A percentile compares a stretch with the other conserved stretches of the same genome.
Evolutionary conservation across 2,113 vertebrate species (phyloP).

Genomic region (Austrofundulus limnaeus): DNA sequence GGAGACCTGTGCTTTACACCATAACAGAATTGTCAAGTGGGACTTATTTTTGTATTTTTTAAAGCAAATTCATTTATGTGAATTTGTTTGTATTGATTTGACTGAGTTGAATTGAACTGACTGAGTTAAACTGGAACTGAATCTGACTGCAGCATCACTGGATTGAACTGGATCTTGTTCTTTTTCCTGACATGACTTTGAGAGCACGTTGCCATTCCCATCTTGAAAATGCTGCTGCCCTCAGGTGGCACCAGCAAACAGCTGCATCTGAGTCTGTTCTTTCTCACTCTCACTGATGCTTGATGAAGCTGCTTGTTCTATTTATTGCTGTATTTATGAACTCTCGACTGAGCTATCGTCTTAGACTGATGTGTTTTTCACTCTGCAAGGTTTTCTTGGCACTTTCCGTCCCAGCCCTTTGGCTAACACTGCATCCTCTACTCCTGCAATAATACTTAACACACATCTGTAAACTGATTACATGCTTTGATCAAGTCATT

Average conservation of each 20-base stretch:
- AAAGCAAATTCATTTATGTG: too few relatives aligned
- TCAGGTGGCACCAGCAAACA: constrained; percentile 44
- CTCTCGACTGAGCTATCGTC: constrained; percentile 18
- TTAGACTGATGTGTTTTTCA: constrained; percentile 51
- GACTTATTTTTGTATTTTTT: too few relatives aligned
- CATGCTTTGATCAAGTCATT: constrained; percentile 51
- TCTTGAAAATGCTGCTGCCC: constrained; percentile 52
- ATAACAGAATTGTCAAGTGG: too few relatives aligned
- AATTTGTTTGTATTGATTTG: too few relatives aligned
- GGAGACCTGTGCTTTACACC: too few relatives aligned
- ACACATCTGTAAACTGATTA: constrained; percentile 57
- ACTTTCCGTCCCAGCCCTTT: constrained; percentile 3
- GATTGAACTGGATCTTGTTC: background rate
- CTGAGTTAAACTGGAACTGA: too few relatives aligned
- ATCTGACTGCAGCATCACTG: too few relatives aligned
- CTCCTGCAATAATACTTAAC: constrained; percentile 55
- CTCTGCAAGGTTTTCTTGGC: constrained; percentile 31
- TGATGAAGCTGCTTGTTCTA: background rate
- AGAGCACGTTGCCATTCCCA: background rate
- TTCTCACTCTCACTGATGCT: background rate
- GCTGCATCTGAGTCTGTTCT: constrained; percentile 1
- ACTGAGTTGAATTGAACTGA: too few relatives aligned
- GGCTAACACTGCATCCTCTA: constrained; percentile 25
- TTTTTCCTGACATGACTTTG: background rate
- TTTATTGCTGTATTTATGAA: constrained; percentile 19